Evolutionary conservation across 2,113 vertebrate genomes (phyloP).

Genomic region (Datnioides undecimradiatus): DNA sequence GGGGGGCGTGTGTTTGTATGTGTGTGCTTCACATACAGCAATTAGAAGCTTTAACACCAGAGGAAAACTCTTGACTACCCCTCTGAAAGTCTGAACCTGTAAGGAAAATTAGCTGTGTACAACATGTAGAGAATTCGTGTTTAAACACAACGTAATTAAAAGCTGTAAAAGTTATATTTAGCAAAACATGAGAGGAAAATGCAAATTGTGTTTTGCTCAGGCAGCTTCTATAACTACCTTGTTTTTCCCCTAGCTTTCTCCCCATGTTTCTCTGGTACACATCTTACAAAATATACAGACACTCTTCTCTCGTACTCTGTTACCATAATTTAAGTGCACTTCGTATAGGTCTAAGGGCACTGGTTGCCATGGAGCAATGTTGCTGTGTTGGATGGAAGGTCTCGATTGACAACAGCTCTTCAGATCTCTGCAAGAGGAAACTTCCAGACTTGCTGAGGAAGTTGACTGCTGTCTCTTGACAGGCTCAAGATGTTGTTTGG

Average conservation of each 20-base stretch:
- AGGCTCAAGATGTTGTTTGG: slow-evolving; percentile 4
- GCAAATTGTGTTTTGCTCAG: slow-evolving; percentile 56
- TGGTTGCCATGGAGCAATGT: slow-evolving; percentile 48
- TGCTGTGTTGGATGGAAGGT: slow-evolving; percentile 14
- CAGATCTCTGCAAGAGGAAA: slow-evolving; percentile 32
- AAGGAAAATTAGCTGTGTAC: not conserved
- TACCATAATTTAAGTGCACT: not conserved
- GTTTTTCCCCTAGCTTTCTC: slow-evolving; percentile 30
- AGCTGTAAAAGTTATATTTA: slow-evolving; percentile 61
- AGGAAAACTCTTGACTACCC: not conserved
- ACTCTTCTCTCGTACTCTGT: not conserved
- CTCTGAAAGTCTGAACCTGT: slow-evolving; percentile 3
- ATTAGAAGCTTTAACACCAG: slow-evolving; percentile 37
- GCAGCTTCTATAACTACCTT: slow-evolving; percentile 34
- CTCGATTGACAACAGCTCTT: slow-evolving; percentile 28
- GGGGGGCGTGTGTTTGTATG: no score
- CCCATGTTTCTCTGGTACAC: not conserved
- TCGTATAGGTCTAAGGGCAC: slow-evolving; percentile 28
- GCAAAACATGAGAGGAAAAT: slow-evolving; percentile 63
- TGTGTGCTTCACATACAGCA: slow-evolving; percentile 13
- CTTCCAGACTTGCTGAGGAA: slow-evolving; percentile 29
- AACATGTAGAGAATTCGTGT: not conserved
- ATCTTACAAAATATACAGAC: not conserved
- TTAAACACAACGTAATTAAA: slow-evolving; percentile 54
- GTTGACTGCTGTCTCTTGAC: slow-evolving; percentile 20